Evolutionary conservation across 2,888 invertebrate species (phyloP).

Genomic region (Dendrolimus houi): DNA sequence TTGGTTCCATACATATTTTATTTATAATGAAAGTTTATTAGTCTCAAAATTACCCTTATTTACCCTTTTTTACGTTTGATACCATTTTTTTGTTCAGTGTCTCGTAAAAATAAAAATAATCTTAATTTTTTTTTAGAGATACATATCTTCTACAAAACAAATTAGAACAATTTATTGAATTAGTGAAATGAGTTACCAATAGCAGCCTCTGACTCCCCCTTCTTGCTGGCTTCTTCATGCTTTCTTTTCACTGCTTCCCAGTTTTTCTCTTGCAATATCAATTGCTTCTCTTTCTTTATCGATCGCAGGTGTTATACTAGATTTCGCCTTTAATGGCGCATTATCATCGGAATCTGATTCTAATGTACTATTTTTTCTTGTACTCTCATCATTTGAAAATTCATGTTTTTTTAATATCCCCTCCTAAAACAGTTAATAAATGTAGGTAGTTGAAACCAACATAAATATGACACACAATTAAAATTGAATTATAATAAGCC

Average conservation of each 20-base stretch:
- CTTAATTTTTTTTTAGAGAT: too few species aligned
- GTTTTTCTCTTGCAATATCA: conserved; percentile 71
- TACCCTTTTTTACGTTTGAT: too few species aligned
- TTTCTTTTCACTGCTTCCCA: conserved; percentile 74
- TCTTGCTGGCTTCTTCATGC: conserved; percentile 72
- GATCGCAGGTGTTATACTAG: conserved; percentile 40
- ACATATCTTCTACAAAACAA: too few species aligned
- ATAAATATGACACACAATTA: background rate
- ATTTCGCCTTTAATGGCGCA: conserved; percentile 58
- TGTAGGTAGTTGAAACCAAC: conserved; percentile 1
- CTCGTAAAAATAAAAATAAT: too few species aligned
- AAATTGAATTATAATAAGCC: too few species aligned
- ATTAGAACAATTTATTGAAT: too few species aligned
- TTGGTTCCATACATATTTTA: too few species aligned
- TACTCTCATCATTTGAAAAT: conserved; percentile 43
- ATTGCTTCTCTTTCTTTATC: conserved; percentile 72
- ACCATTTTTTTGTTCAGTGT: too few species aligned
- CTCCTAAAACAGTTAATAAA: conserved; percentile 37
- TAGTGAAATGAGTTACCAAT: conserved; percentile 40
- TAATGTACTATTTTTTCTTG: conserved; percentile 58
- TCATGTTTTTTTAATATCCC: conserved; percentile 67
- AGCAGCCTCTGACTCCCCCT: conserved; percentile 63
- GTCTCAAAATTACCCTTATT: too few species aligned
- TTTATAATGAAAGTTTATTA: too few species aligned
- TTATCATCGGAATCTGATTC: conserved; percentile 71